A percentile compares a stretch with the other conserved stretches of the same genome.
Evolutionary conservation across 2,888 invertebrate genomes (phyloP).

Genomic region (Drosophila lacicola): DNA sequence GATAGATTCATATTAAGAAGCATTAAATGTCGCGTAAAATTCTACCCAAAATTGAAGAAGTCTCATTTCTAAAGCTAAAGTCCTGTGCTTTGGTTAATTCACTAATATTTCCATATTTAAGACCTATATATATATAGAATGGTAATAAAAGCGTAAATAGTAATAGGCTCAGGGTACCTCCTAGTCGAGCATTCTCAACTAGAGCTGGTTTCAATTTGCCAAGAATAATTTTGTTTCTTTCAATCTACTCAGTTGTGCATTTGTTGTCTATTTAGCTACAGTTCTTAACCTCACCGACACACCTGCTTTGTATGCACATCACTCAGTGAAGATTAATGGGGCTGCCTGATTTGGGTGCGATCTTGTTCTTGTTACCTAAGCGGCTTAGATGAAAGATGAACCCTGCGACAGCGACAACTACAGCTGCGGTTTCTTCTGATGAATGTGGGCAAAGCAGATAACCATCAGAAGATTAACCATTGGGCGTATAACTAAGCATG

Average conservation of each 20-base stretch:
- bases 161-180: too few relatives aligned
- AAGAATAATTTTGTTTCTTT: not conserved
- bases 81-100: too few relatives aligned
- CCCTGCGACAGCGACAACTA: conserved; percentile 7
- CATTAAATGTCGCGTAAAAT: too few relatives aligned
- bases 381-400: conserved; percentile 63
- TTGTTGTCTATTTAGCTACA: conserved; percentile 7
- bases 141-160: too few relatives aligned
- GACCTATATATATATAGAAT: too few relatives aligned
- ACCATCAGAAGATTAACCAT: not conserved
- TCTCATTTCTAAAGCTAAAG: too few relatives aligned
- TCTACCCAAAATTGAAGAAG: too few relatives aligned
- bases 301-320: conserved; percentile 60
- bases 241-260: not conserved
- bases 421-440: conserved; percentile 13
- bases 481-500: conserved; percentile 2
- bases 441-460: conserved; percentile 15
- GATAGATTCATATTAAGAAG: too few relatives aligned
- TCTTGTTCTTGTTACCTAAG: conserved; percentile 21
- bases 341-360: conserved; percentile 52
- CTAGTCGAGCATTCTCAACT: too few relatives aligned
- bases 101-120: too few relatives aligned
- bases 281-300: conserved; percentile 17
- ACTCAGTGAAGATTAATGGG: conserved; percentile 57
- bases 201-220: not conserved